Evolutionary conservation across 2,888 invertebrate species (phyloP).

Genomic region (Ditylenchus weischeri): DNA sequence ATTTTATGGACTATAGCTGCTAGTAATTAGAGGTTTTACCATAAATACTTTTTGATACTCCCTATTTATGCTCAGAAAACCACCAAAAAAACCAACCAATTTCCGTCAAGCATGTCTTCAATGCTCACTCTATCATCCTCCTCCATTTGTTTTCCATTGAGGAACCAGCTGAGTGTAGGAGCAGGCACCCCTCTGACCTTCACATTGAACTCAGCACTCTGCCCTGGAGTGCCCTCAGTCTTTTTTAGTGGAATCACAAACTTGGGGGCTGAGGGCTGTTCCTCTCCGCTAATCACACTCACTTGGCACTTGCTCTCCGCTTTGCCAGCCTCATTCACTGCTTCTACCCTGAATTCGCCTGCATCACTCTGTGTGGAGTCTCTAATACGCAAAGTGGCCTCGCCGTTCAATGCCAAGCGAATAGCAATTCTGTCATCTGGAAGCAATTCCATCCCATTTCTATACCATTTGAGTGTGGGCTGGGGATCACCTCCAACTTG

Average conservation of each 20-base stretch:
- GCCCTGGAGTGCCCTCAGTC: constrained; percentile 67
- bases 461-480: constrained; percentile 28
- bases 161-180: constrained; percentile 61
- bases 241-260: constrained; percentile 59
- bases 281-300: constrained; percentile 34
- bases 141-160: constrained; percentile 45
- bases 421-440: constrained; percentile 52
- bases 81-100: constrained; percentile 74
- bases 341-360: constrained; percentile 52
- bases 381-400: constrained; percentile 48
- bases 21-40: too few relatives aligned
- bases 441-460: constrained; percentile 44
- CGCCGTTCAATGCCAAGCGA: constrained; percentile 52
- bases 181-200: constrained; percentile 61
- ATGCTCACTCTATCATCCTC: constrained; percentile 42
- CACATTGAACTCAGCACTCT: constrained; percentile 66
- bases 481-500: constrained; percentile 59
- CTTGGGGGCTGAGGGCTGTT: constrained; percentile 54
- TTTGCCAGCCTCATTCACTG: constrained; percentile 44
- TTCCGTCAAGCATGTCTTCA: constrained; percentile 67
- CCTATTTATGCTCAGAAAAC: too few relatives aligned
- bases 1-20: too few relatives aligned
- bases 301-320: constrained; percentile 31
- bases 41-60: too few relatives aligned
- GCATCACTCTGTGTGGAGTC: constrained; percentile 51